Base-by-base conservation (phyloP, 2,888 invertebrate species). In the Monoplex corrugatus region DNA sequence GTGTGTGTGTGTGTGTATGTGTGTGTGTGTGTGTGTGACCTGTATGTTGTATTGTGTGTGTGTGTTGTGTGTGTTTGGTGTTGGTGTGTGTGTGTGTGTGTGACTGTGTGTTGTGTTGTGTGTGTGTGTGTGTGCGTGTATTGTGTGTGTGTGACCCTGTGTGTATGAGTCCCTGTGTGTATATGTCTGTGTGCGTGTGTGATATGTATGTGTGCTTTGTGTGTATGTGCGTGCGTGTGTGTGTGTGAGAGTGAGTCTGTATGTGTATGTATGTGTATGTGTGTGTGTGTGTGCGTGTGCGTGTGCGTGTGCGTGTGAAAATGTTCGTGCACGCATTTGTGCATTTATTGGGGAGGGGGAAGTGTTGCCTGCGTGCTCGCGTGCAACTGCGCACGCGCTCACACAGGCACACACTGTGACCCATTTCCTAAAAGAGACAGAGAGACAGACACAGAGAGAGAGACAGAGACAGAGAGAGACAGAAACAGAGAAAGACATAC, bases 21-120 rank as follows among this genome's bases (percentile, higher is more conserved):
- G n/a, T n/a, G 97, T 97, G 91, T 98, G 98, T 88, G 97, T 96
- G 92, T 97, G 97, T 88, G 97, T 97, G 78, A 98, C n/a, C n/a
- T n/a, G n/a, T n/a, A n/a, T 50, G 10, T 13, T 19, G 8, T 8
- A n/a, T n/a, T n/a, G n/a, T n/a, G n/a, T n/a, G n/a, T n/a, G n/a
- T n/a, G n/a, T n/a, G n/a, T n/a, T n/a, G n/a, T n/a, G n/a, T n/a
- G n/a, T n/a, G n/a, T n/a, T n/a, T n/a, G n/a, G 63, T 63, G 63
- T 63, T 19, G 16, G 63, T 63, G 63, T 63, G 63, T 63, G 63
- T 63, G 63, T 63, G 63, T 63, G 63, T 63, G 63, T 63, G 63
- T 63, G 35, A 35, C 3, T 63, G 63, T 75, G 35, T 35, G 75
- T 6, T 32, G n/a, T 32, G n/a, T 32, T 32, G 35, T 32, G 75